Percentiles rank a stretch among this genome's conserved stretches.
phyloP scores from a whole-genome alignment of 92 coral and sea anemone genomes.

The Micromussa lordhowensis region DNA sequence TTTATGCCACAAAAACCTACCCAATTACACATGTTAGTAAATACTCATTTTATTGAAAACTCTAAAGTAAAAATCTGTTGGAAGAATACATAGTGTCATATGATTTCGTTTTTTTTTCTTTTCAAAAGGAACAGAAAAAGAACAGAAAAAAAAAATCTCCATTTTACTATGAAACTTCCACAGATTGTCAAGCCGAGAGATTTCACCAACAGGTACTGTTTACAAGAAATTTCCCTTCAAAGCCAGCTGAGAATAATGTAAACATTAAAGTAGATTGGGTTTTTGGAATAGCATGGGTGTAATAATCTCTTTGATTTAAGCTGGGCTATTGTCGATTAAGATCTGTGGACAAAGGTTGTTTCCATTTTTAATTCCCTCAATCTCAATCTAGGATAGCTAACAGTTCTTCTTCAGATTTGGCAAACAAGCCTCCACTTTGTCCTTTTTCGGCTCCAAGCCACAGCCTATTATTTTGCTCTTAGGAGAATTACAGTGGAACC shows the following conservation, averaged over 20 bases:
- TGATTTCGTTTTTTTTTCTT: neutral
- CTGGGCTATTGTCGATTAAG: too few relatives aligned
- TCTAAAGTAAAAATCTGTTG: neutral
- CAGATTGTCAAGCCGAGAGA: neutral
- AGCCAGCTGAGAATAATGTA: neutral
- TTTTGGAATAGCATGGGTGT: too few relatives aligned
- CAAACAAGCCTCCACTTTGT: too few relatives aligned
- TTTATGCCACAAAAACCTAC: neutral
- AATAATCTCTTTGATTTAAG: too few relatives aligned
- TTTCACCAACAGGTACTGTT: neutral
- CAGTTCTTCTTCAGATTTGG: too few relatives aligned
- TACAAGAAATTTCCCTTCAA: neutral
- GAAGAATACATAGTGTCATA: neutral
- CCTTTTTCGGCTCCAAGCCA: too few relatives aligned
- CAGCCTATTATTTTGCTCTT: too few relatives aligned
- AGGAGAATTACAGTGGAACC: too few relatives aligned
- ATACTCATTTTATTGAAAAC: neutral
- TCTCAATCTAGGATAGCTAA: too few relatives aligned
- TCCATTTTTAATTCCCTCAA: too few relatives aligned
- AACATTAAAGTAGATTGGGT: too few relatives aligned
- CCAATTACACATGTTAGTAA: neutral
- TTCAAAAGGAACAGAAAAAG: neutral
- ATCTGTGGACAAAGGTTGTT: too few relatives aligned
- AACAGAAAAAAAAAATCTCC: neutral
- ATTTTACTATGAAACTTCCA: neutral